Evolutionary conservation across 2,797 vertebrate genomes (phyloP).

Genomic region (Lutjanus campechanus): DNA sequence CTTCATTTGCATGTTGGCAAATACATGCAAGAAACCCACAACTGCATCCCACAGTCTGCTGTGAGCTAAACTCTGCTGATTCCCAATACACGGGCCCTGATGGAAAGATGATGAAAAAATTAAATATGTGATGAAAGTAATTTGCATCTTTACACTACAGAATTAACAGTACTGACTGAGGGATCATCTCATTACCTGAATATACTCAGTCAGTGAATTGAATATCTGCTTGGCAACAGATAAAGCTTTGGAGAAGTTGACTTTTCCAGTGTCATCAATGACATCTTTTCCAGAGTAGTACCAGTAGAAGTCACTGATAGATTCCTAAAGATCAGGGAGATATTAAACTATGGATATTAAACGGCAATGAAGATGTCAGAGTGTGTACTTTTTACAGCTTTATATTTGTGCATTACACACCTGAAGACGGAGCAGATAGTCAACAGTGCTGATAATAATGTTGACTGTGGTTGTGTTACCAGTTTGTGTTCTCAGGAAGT

Average conservation of each 20-base stretch:
- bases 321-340: constrained; percentile 86
- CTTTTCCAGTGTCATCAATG: constrained; percentile 94
- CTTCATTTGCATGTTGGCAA: constrained; percentile 99
- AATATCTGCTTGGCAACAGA: constrained; percentile 97
- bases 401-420: constrained; percentile 73
- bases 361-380: neutral
- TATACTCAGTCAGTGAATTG: constrained; percentile 98
- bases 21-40: constrained; percentile 96
- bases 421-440: constrained; percentile 98
- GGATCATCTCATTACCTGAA: constrained; percentile 88
- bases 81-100: constrained; percentile 96
- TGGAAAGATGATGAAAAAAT: neutral
- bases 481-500: constrained; percentile 97
- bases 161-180: neutral
- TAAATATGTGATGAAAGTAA: neutral
- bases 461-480: constrained; percentile 99
- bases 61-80: constrained; percentile 97
- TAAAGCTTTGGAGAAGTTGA: constrained; percentile 96
- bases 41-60: constrained; percentile 98
- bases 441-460: constrained; percentile 98
- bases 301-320: constrained; percentile 99
- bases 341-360: neutral
- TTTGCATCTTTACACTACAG: neutral
- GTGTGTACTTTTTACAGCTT: neutral
- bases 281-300: constrained; percentile 97